Evolutionary conservation across 2,113 vertebrate genomes (phyloP), one percentile per base, ranked within the genome.

Genomic region (Phoxinus phoxinus): DNA sequence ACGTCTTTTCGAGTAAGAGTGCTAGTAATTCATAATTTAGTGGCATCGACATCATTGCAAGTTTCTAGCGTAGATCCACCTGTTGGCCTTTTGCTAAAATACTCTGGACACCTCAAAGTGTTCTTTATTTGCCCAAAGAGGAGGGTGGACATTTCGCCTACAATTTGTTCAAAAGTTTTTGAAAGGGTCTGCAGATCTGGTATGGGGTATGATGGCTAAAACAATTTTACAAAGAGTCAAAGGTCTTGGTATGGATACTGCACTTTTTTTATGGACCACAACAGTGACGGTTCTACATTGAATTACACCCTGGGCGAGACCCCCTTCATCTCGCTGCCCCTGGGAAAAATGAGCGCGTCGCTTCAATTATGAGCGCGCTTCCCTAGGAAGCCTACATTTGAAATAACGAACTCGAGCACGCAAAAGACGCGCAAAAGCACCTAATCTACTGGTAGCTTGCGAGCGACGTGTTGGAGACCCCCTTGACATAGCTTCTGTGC

Each of bases 1-100:
- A 19, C 61, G 51, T 74, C 15, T 44, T 73, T 72, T 61, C 25
- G 51, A 72, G 51, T 53, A 59, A 74, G 82, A 41, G 17, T 21
- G 5, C 6, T 83, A 10, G 30, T 73, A 7, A n/a, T 41, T n/a
- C 25, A 83, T n/a, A 73, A 53, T 58, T 41, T 83, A 2, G 53
- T 44, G 7, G 65, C 27, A 19, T 83, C 44, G 5, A n/a, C 44
- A 21, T 25, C 41, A 7, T 72, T 67, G 81, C 35, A 74, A 27
- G 1, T 74, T 35, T 15, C 53, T 44, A 12, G 35, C 6, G 3
- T 61, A 9, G 35, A 74, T 23, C 35, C 51, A 37, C 69, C 69
- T 58, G 11, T 6, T 35, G 48, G 69, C 4, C 15, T 74, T n/a
- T 25, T 84, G 48, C 1, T 15, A 9, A 41, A 41, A 19, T 73